phyloP scores from a whole-genome alignment of 1,140 invertebrate species.

The Pseudachorutes palmiensis region DNA sequence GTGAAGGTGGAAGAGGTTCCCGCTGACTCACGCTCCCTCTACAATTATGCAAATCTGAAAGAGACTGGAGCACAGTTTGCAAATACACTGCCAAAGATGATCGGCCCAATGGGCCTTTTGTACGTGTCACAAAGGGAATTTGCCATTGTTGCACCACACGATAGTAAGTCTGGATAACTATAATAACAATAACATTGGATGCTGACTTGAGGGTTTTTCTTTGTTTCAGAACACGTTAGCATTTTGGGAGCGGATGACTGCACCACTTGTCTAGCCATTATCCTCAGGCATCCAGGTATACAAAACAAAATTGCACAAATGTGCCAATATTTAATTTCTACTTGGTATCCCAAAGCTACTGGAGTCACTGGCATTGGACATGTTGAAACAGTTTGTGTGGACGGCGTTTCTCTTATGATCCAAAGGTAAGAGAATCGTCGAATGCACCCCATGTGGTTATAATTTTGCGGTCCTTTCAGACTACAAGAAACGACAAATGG shows the following conservation, averaged over 20 bases:
- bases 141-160: constrained; percentile 78
- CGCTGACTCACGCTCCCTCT: constrained; percentile 65
- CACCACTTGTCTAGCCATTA: constrained; percentile 84
- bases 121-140: constrained; percentile 85
- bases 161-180: constrained; percentile 61
- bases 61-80: constrained; percentile 70
- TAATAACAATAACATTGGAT: too few relatives aligned
- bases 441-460: too few relatives aligned
- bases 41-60: constrained; percentile 68
- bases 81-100: constrained; percentile 62
- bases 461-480: constrained; percentile 43
- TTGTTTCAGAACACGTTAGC: constrained; percentile 68
- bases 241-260: constrained; percentile 88
- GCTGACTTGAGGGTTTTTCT: neutral
- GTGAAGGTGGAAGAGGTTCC: constrained; percentile 76
- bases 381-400: constrained; percentile 75
- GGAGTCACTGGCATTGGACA: constrained; percentile 79
- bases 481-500: constrained; percentile 74
- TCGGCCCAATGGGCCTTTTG: constrained; percentile 72
- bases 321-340: neutral
- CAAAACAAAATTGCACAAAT: constrained; percentile 16
- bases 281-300: constrained; percentile 83
- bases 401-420: constrained; percentile 44
- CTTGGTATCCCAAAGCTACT: constrained; percentile 55
- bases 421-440: constrained; percentile 20